Evolutionary conservation across 2,113 vertebrate genomes (phyloP), one percentile per base, ranked within the genome.

Genomic region (Catharus minimus): DNA sequence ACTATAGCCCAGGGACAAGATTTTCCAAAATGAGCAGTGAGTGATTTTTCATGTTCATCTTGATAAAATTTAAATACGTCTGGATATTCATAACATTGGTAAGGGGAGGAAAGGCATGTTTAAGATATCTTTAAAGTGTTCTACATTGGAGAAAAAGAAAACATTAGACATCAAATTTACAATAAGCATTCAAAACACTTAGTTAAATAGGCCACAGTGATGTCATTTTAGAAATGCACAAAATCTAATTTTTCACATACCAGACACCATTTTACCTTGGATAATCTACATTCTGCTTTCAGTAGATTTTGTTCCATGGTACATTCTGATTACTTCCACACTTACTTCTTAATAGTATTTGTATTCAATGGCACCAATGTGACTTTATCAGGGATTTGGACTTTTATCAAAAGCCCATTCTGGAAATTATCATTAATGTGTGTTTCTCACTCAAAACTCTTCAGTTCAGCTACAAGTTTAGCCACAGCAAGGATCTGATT

Each of bases 191-290:
- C 81, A 64, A 82, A 92, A 65, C 20, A 64, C 5, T 21, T 53
- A 14, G 18, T 9, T 20, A 82, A 85, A 85, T 19, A 61, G 26
- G 33, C 21, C 77, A 68, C 7, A 21, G 26, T 68, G 41, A 78
- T 61, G 30, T 17, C 21, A 74, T 74, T 93, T 90, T 57, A 93
- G 52, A 79, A 89, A 93, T 5, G 8, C 46, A 68, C 62, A 93
- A 92, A 85, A 76, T 87, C 32, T 23, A 58, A 5, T 53, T 90
- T 94, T 86, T 81, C 38, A 62, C 43, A 62, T 50, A 50, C 5
- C 44, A 72, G 41, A n/a, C 12, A 77, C 11, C 11, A 47, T 75
- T 84, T 87, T 55, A 68, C 53, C 46, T 76, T 24, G 5, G 23
- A 76, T 92, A 85, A 88, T 87, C 71, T 9, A 47, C 26, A 69